Base-by-base conservation (phyloP, 2,113 vertebrate genomes). In the Triplophysa siluroides region DNA sequence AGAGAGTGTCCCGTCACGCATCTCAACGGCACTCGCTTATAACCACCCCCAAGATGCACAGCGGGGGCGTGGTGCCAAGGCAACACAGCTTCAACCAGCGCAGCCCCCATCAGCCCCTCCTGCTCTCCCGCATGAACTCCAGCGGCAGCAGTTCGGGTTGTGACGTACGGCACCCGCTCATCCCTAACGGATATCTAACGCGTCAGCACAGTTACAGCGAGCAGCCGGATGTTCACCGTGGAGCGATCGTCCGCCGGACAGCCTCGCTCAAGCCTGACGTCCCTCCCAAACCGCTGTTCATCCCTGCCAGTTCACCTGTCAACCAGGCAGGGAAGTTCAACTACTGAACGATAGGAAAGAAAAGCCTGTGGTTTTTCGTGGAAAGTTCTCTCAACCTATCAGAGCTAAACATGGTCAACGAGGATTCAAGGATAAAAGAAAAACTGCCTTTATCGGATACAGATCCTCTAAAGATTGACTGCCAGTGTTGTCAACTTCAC, bases 101-200 rank as follows among this genome's bases (percentile, higher is more conserved):
- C 1, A 88, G 86, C 4, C 82, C 90, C 21, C 92, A 93, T 83
- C 94, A 92, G 41, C 92, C 93, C 1, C 93, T 91, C 0, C 91
- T 94, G 9, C 87, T 95, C 63, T 91, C 94, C 1, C 91, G 93
- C 61, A 93, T 95, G 92, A 94, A 95, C 89, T 95, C 94, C 5
- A 92, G 92, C 0, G 93, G 94, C 67, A 93, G 93, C 58, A 88
- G 88, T 62, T 90, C 90, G 5, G 75, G 75, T 65, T 77, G 83
- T 7, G 94, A 94, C 45, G 89, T 91, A n/a, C 91, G 92, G 86
- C 92, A 92, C 78, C 92, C 92, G 6, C 89, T 92, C 67, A 90
- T 92, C 81, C 91, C 91, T 45, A 93, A 86, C 0, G 87, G 90
- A 60, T 94, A 93, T 89, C 87, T 95, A 61, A 54, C 91, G 0